phyloP scores from a whole-genome alignment of 2,113 vertebrate genomes.

The Nesogale talazaci region DNA sequence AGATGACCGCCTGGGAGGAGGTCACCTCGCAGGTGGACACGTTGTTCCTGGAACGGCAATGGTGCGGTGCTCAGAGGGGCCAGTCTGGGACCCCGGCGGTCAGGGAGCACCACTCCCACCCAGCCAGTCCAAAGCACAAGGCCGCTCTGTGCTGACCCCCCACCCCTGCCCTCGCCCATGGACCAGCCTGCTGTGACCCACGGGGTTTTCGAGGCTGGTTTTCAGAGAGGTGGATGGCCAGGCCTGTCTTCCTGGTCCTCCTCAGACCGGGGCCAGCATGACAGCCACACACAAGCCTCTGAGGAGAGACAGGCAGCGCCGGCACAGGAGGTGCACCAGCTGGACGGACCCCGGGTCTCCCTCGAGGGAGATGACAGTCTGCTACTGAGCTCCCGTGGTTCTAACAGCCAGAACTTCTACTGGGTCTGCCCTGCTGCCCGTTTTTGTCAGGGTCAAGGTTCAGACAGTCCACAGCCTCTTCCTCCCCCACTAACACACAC shows the following conservation, averaged over 20 bases:
- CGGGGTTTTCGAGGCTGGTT: not conserved
- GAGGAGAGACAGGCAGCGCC: not conserved
- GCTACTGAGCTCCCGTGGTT: not conserved
- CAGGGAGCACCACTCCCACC: not conserved
- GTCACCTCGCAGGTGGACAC: slow-evolving; percentile 94
- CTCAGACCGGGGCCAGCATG: too few species aligned
- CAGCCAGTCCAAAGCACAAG: too few species aligned
- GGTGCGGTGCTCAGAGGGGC: not conserved
- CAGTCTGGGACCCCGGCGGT: not conserved
- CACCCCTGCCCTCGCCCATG: not conserved
- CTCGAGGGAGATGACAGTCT: not conserved
- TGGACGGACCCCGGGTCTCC: not conserved
- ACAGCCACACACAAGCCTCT: not conserved
- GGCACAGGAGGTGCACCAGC: not conserved
- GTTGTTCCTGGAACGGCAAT: slow-evolving; percentile 89
- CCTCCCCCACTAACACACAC: too few species aligned
- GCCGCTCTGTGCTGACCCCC: too few species aligned
- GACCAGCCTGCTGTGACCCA: not conserved
- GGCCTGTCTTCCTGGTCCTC: not conserved
- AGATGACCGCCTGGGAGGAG: slow-evolving; percentile 93
- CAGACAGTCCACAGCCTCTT: not conserved
- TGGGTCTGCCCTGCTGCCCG: not conserved
- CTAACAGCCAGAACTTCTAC: not conserved
- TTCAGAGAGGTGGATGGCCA: not conserved
- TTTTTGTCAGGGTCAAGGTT: not conserved